Percentiles rank a stretch among this genome's conserved stretches.
Conservation (phyloP, 2,888 invertebrate species). For the Halocaridina rubra region DNA sequence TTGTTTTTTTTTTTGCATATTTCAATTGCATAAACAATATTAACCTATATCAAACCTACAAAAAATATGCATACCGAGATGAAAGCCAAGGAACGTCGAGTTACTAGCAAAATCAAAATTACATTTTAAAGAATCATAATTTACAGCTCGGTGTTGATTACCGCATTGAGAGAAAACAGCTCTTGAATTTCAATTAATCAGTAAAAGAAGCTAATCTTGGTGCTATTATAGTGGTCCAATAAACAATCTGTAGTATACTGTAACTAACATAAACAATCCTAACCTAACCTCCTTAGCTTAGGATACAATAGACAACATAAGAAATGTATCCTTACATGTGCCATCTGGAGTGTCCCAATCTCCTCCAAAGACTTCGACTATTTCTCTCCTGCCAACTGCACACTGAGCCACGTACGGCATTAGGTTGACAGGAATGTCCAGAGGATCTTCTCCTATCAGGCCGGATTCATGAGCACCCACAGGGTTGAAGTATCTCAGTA, state of each 20-base stretch:
- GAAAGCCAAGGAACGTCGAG: too few relatives aligned
- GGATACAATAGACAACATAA: neutral
- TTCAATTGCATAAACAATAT: too few relatives aligned
- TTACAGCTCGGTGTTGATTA: too few relatives aligned
- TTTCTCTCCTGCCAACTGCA: conserved; percentile 83
- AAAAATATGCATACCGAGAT: too few relatives aligned
- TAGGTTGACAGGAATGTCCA: conserved; percentile 89
- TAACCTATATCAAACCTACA: too few relatives aligned
- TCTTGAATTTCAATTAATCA: neutral
- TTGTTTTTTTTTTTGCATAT: too few relatives aligned
- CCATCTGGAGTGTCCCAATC: conserved; percentile 91
- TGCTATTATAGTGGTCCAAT: neutral
- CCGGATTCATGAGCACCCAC: conserved; percentile 96
- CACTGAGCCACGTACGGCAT: conserved; percentile 95
- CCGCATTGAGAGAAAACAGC: neutral
- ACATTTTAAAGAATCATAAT: too few relatives aligned
- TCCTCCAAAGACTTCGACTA: conserved; percentile 84
- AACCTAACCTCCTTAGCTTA: neutral
- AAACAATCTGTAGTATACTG: neutral
- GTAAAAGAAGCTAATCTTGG: neutral
- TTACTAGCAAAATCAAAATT: too few relatives aligned
- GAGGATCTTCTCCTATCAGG: conserved; percentile 92
- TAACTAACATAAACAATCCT: neutral
- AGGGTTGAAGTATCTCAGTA: conserved; percentile 93
- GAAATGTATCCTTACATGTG: conserved; percentile 74